Percentiles rank a stretch among this genome's conserved stretches.
Evolutionary conservation across 1,140 invertebrate species (phyloP).

Genomic region (Physella acuta): DNA sequence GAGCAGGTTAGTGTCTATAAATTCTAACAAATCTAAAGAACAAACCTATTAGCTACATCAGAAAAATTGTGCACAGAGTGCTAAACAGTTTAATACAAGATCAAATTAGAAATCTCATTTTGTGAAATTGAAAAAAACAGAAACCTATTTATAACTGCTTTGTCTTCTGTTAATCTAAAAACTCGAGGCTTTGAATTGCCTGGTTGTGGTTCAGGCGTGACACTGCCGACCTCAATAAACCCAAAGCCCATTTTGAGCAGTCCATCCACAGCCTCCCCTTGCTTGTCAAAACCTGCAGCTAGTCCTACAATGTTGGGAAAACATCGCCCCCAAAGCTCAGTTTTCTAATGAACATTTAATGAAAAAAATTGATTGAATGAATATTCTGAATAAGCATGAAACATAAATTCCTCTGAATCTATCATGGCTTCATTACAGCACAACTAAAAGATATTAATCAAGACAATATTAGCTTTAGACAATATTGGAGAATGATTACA

Average conservation of each 20-base stretch:
- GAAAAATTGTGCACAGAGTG: too few relatives aligned
- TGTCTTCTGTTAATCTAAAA: conserved; percentile 81
- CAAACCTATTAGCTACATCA: background rate
- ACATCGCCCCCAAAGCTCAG: conserved; percentile 69
- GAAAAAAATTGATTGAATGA: too few relatives aligned
- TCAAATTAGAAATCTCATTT: background rate
- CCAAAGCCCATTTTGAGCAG: conserved; percentile 87
- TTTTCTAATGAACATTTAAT: too few relatives aligned
- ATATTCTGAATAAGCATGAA: too few relatives aligned
- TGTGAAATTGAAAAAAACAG: background rate
- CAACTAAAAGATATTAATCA: too few relatives aligned
- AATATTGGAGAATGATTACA: too few relatives aligned
- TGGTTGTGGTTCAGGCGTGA: conserved; percentile 87
- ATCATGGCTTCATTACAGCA: too few relatives aligned
- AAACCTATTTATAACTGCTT: conserved; percentile 90
- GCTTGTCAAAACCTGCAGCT: conserved; percentile 97
- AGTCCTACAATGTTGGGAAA: conserved; percentile 90
- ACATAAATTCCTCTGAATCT: too few relatives aligned
- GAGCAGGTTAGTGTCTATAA: background rate
- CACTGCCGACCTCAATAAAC: conserved; percentile 94
- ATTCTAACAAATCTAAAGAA: conserved; percentile 6
- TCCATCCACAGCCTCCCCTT: conserved; percentile 85
- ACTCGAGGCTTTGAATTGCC: conserved; percentile 92
- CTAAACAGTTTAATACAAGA: too few relatives aligned
- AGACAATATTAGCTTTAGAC: too few relatives aligned